phyloP scores from a whole-genome alignment of 2,888 invertebrate genomes.

The Mesochorus sp. region DNA sequence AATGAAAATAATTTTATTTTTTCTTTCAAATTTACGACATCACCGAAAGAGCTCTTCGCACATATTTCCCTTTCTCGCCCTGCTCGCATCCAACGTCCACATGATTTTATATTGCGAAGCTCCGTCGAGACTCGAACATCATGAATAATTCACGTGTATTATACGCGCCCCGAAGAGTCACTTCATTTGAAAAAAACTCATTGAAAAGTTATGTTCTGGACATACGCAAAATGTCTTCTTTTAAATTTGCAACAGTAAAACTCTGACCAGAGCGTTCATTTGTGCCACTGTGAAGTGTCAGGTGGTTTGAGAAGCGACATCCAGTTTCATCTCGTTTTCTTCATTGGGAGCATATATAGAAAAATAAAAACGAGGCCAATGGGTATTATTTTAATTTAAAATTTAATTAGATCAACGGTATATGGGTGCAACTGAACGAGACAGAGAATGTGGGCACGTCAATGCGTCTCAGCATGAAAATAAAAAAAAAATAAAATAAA shows the following conservation, averaged over 20 bases:
- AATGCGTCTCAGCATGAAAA: not conserved
- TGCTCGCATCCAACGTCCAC: not conserved
- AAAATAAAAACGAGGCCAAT: slow-evolving; percentile 13
- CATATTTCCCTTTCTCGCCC: not conserved
- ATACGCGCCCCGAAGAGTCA: not conserved
- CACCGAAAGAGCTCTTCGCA: no score
- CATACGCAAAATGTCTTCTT: slow-evolving; percentile 2
- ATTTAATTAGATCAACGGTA: slow-evolving; percentile 46
- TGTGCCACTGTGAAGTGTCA: not conserved
- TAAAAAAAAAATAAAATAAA: no score
- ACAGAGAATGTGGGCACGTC: not conserved
- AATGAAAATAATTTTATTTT: not conserved
- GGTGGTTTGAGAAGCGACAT: not conserved
- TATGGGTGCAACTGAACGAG: slow-evolving; percentile 39
- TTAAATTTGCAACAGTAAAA: not conserved
- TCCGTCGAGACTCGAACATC: not conserved
- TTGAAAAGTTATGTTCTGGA: slow-evolving; percentile 10
- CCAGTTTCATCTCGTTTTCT: not conserved
- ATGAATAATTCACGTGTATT: slow-evolving; percentile 54
- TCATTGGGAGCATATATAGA: not conserved
- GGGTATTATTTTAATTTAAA: slow-evolving; percentile 40
- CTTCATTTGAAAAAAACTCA: slow-evolving; percentile 38
- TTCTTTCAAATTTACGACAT: no score
- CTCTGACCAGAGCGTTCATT: not conserved
- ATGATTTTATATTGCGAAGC: not conserved